phyloP scores from a whole-genome alignment of 2,113 vertebrate species.

The Saguinus imperator region DNA sequence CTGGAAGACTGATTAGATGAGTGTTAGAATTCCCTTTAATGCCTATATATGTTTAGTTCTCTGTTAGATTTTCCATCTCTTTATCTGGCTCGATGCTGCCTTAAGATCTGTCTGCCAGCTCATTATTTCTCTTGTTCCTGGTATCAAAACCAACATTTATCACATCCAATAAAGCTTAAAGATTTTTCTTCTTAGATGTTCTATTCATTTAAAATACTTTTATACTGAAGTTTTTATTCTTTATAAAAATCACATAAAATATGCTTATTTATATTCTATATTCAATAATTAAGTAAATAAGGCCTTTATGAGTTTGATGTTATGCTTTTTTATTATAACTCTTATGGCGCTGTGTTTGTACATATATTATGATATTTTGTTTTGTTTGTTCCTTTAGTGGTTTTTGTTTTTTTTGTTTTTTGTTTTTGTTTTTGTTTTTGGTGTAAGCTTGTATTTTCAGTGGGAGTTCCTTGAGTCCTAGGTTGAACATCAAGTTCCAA shows the following conservation, averaged over 20 bases:
- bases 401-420: too few relatives aligned
- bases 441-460: neutral
- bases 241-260: neutral
- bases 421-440: too few relatives aligned
- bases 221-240: neutral
- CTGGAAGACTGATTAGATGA: neutral
- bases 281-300: too few relatives aligned
- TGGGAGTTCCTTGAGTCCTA: neutral
- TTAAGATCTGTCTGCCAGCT: neutral
- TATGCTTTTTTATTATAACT: neutral
- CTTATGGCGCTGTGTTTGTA: neutral
- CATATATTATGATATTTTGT: neutral
- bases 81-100: neutral
- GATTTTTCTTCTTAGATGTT: neutral
- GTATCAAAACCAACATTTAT: neutral
- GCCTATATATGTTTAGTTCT: neutral
- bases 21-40: neutral
- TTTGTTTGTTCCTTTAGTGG: neutral
- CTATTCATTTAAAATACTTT: conserved; percentile 9
- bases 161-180: neutral
- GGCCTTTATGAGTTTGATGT: neutral
- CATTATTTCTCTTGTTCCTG: neutral
- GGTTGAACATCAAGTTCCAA: neutral
- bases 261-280: neutral
- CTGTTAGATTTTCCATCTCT: neutral